Base-by-base conservation (phyloP, 23 tunicate species). In the Diplosoma virens region DNA sequence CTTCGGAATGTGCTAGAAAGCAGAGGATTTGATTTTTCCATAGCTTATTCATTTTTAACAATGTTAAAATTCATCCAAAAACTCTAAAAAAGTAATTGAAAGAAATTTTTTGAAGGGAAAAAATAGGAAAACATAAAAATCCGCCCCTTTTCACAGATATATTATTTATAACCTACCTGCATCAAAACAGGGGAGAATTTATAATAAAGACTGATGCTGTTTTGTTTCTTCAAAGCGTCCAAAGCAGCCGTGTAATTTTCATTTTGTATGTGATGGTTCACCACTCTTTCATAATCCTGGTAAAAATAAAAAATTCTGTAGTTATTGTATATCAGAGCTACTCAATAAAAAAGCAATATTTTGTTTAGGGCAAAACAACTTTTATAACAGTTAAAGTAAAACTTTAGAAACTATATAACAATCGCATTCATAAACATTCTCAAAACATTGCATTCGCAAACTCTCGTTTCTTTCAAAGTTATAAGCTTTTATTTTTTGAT, bases 241-340 rank as follows among this genome's bases (percentile, higher is more conserved):
- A 95, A 64, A 6, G 99, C 99, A 3, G 85, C 79, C 2, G 68
- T 47, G 67, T 76, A 95, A 48, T 80, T 81, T 80, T 95, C 87
- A 66, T 81, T 85, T 60, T 95, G 99, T 7, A 95, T 76, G 50
- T 91, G 84, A 55, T 95, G 95, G 56, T 77, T 79, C 27, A 95
- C 87, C 5, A 89, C 95, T 48, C 96, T 41, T 67, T 95, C 99
- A 56, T 88, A 85, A 85, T 95, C 98, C 93, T 89, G 52, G 24
- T n/a, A n/a, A n/a, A n/a, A n/a, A n/a, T n/a, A n/a, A n/a, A n/a
- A n/a, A n/a, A n/a, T n/a, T n/a, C n/a, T n/a, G n/a, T n/a, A n/a
- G n/a, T n/a, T n/a, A n/a, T n/a, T n/a, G n/a, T n/a, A n/a, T n/a
- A n/a, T n/a, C n/a, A n/a, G n/a, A n/a, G n/a, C n/a, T n/a, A n/a